Conservation (phyloP, 2,797 vertebrate genomes). For the Arctocebus calabarensis region DNA sequence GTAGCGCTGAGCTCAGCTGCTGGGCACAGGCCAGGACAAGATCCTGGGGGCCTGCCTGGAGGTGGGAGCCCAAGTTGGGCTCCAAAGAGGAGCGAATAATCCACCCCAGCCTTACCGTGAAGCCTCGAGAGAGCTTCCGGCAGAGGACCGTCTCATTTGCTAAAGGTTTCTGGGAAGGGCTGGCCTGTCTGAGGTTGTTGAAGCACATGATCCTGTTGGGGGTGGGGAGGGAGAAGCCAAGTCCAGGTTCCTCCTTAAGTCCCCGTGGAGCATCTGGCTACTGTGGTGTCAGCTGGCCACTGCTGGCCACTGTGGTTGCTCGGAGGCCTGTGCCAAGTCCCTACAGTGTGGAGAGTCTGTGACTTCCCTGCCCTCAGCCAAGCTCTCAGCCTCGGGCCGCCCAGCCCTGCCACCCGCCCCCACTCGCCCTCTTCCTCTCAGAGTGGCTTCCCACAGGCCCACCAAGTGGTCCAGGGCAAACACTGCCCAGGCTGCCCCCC, state of each 20-base stretch:
- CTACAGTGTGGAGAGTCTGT: not conserved
- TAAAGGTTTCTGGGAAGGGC: not conserved
- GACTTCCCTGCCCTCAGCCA: not conserved
- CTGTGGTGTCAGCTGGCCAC: too few relatives aligned
- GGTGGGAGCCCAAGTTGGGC: too few relatives aligned
- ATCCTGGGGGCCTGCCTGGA: not conserved
- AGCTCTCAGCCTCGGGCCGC: not conserved
- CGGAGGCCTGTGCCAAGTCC: not conserved
- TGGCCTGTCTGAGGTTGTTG: too few relatives aligned
- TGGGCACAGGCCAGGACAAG: not conserved
- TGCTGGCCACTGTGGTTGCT: not conserved
- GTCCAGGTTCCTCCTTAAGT: not conserved
- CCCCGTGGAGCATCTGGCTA: not conserved
- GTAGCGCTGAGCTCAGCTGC: not conserved
- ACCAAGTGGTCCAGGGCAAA: not conserved
- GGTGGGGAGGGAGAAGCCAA: not conserved
- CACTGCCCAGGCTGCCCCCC: too few relatives aligned
- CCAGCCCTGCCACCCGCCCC: not conserved
- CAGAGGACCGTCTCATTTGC: not conserved
- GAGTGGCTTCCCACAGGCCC: not conserved
- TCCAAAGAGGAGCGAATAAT: not conserved
- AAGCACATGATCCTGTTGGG: not conserved
- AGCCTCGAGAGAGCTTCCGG: too few relatives aligned
- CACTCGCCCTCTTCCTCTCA: not conserved
- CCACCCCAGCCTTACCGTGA: not conserved